phyloP scores from a whole-genome alignment of 1,140 invertebrate genomes.

The Megalonaias nervosa region DNA sequence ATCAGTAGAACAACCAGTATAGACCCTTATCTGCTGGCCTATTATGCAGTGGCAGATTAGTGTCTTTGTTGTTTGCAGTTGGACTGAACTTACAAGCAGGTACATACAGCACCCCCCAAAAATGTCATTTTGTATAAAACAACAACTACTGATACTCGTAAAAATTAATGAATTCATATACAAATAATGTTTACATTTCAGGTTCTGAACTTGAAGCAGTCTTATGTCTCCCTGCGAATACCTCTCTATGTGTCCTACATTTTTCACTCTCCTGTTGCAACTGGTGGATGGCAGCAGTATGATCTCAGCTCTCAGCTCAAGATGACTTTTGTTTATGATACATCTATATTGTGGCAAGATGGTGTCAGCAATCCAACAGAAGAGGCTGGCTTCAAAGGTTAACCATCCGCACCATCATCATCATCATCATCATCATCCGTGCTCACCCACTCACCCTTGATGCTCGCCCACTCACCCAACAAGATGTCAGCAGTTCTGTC shows the following conservation, averaged over 20 bases:
- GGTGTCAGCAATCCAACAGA: slow-evolving; percentile 63
- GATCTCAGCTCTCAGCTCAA: slow-evolving; percentile 66
- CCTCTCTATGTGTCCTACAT: slow-evolving; percentile 71
- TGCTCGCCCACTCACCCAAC: not conserved
- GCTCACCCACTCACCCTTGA: not conserved
- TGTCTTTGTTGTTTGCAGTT: no score
- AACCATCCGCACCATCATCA: not conserved
- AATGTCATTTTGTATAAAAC: no score
- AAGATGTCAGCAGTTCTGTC: no score
- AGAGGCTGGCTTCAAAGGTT: slow-evolving; percentile 61
- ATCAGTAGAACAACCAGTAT: no score
- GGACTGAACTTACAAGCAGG: no score
- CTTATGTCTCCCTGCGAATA: slow-evolving; percentile 66
- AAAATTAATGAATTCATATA: no score
- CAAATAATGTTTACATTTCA: slow-evolving; percentile 33
- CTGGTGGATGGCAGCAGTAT: slow-evolving; percentile 68
- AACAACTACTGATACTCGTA: no score
- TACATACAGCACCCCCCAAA: no score
- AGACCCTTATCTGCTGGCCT: no score
- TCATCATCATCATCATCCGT: not conserved
- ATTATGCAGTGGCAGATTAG: no score
- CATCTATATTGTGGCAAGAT: slow-evolving; percentile 70
- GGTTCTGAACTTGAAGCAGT: slow-evolving; percentile 67
- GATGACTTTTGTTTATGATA: slow-evolving; percentile 72
- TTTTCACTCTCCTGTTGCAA: slow-evolving; percentile 64